Conservation (phyloP, 2,113 vertebrate species). For the Chunga burmeisteri region DNA sequence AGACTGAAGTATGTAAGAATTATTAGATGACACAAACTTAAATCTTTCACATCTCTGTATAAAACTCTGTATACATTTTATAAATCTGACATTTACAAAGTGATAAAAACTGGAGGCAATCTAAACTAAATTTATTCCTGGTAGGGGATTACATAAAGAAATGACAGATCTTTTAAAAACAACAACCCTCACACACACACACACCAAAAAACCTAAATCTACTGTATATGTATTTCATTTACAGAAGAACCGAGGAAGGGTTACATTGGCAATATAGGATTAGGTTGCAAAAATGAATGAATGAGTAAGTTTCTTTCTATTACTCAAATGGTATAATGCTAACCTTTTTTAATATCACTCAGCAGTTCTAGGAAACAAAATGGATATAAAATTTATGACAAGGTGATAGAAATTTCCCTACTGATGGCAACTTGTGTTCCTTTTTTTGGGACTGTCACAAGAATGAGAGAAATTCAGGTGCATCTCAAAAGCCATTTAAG, state of each 20-base stretch:
- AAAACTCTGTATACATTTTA: background rate
- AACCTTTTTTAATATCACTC: background rate
- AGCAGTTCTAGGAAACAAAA: background rate
- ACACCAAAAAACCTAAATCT: background rate
- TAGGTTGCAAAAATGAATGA: background rate
- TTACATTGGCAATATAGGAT: background rate
- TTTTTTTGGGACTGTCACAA: background rate
- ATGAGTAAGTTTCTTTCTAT: background rate
- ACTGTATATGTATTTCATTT: background rate
- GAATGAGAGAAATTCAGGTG: background rate
- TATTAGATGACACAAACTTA: background rate
- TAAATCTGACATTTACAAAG: slow-evolving; percentile 40
- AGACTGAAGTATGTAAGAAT: background rate
- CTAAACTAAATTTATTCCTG: background rate
- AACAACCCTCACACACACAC: background rate
- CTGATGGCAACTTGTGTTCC: background rate
- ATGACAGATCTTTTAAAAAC: background rate
- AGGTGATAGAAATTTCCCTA: background rate
- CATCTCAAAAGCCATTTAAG: background rate
- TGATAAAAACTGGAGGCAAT: background rate
- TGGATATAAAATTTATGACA: background rate
- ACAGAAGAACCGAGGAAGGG: background rate
- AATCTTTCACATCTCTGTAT: background rate
- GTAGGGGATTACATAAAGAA: background rate
- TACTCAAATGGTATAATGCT: background rate